These are phyloP conservation scores for Aplochiton taeniatus DNA, from an alignment of 2,797 vertebrate genomes.

Conservation along the genomic window DNA sequence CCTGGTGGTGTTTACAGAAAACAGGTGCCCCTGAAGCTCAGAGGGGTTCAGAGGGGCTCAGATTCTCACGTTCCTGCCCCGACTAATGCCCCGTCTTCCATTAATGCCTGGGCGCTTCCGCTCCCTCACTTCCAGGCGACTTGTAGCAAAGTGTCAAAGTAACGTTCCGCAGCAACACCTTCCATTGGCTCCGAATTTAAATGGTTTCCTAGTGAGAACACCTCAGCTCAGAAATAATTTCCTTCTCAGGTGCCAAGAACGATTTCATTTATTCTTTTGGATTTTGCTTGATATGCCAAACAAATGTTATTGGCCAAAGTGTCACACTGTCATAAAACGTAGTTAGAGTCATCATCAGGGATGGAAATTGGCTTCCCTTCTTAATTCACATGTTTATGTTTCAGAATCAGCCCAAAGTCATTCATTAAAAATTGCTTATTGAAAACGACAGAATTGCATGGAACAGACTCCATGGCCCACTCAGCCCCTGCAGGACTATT, in stretches of 20 bases:
- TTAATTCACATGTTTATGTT: constrained; percentile 64
- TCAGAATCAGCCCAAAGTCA: constrained; percentile 61
- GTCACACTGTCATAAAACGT: constrained; percentile 47
- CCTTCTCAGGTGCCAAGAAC: constrained; percentile 20
- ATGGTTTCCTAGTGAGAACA: constrained; percentile 29
- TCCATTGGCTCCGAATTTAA: constrained; percentile 39
- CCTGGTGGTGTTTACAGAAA: constrained; percentile 64
- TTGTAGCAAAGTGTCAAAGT: constrained; percentile 35
- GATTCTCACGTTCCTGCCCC: constrained; percentile 56
- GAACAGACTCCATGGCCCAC: constrained; percentile 45
- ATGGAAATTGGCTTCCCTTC: constrained; percentile 63
- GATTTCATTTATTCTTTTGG: constrained; percentile 59
- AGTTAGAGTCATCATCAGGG: constrained; percentile 62
- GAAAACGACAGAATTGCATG: constrained; percentile 41
- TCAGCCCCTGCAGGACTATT: constrained; percentile 66
- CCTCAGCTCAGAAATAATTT: constrained; percentile 22
- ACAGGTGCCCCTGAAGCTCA: constrained; percentile 71
- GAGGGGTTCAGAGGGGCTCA: constrained; percentile 46
- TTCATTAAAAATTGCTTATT: constrained; percentile 61
- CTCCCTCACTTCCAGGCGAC: constrained; percentile 40
- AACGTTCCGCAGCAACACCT: constrained; percentile 31
- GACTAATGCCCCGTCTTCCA: constrained; percentile 8
- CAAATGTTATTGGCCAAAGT: constrained; percentile 43
- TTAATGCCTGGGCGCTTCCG: not conserved
- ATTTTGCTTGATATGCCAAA: constrained; percentile 52